phyloP scores from a whole-genome alignment of 2,113 vertebrate genomes.

The Perccottus glenii region DNA sequence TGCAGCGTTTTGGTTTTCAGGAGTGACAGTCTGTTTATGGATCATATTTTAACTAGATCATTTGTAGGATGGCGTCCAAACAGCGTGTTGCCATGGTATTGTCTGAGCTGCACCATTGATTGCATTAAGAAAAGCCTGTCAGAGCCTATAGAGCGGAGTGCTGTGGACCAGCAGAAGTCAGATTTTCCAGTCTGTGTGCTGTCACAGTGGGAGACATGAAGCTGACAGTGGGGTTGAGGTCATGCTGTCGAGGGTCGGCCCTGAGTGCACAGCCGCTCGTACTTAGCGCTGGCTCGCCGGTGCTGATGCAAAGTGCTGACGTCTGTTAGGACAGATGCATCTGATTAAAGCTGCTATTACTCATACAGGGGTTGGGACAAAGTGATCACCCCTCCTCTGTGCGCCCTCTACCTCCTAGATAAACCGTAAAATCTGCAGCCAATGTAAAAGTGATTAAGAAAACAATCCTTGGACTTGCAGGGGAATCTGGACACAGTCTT shows the following conservation, averaged over 20 bases:
- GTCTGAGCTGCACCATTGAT: constrained; percentile 36
- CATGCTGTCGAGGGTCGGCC: constrained; percentile 51
- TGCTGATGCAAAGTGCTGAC: constrained; percentile 73
- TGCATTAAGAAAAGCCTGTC: constrained; percentile 42
- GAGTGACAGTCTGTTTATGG: not conserved
- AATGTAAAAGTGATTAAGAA: constrained; percentile 49
- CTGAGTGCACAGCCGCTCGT: constrained; percentile 54
- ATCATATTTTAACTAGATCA: constrained; percentile 10
- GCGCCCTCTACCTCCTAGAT: constrained; percentile 1
- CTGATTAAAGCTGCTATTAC: constrained; percentile 76
- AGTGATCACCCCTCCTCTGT: constrained; percentile 22
- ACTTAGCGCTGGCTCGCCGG: constrained; percentile 49
- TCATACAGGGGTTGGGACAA: constrained; percentile 56
- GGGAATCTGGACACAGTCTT: constrained; percentile 27
- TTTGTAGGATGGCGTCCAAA: constrained; percentile 40
- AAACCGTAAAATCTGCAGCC: constrained; percentile 38
- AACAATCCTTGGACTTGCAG: constrained; percentile 47
- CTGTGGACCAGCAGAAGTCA: constrained; percentile 62
- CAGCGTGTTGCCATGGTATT: constrained; percentile 41
- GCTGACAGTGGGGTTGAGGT: constrained; percentile 73
- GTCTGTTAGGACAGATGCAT: constrained; percentile 73
- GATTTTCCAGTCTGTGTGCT: constrained; percentile 73
- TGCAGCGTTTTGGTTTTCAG: not conserved
- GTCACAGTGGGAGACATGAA: constrained; percentile 64
- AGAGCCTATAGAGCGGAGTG: constrained; percentile 11